These are phyloP conservation scores for Beris morrisii DNA, from an alignment of 2,888 invertebrate species.

Conservation along the genomic window DNA sequence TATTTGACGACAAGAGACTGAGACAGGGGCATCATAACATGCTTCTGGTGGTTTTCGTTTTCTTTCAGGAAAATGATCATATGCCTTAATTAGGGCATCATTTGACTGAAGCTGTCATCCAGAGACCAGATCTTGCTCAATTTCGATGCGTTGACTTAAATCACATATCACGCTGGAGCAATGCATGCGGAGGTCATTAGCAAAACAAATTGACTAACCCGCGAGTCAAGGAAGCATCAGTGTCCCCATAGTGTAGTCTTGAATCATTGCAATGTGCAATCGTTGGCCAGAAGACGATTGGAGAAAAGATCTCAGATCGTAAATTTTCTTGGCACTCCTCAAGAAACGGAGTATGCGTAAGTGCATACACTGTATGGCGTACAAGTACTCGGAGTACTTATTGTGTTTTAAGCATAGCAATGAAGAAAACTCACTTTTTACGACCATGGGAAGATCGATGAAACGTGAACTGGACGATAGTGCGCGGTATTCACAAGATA, in stretches of 20 bases:
- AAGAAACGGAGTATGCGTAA: not conserved
- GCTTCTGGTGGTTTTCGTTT: not conserved
- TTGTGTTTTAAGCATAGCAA: conserved; percentile 16
- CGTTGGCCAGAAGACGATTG: not conserved
- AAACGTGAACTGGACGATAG: too few species aligned
- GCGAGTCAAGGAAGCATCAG: too few species aligned
- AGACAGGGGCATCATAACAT: not conserved
- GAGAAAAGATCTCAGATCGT: conserved; percentile 25
- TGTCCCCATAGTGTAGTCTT: too few species aligned
- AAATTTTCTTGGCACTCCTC: conserved; percentile 18
- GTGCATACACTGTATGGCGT: conserved; percentile 1
- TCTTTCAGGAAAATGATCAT: conserved; percentile 12
- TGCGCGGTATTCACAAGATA: too few species aligned
- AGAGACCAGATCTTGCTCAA: not conserved
- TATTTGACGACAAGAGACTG: conserved; percentile 15
- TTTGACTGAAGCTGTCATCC: conserved; percentile 16
- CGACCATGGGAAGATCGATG: conserved; percentile 5
- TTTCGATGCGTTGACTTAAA: too few species aligned
- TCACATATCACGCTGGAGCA: too few species aligned
- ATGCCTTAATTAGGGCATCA: conserved; percentile 28
- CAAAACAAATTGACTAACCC: too few species aligned
- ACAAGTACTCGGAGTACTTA: conserved; percentile 9
- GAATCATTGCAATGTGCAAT: not conserved
- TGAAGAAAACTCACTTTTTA: conserved; percentile 13
- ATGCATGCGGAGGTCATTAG: too few species aligned